phyloP scores from a whole-genome alignment of 2,113 vertebrate species.

The Aythya baeri region DNA sequence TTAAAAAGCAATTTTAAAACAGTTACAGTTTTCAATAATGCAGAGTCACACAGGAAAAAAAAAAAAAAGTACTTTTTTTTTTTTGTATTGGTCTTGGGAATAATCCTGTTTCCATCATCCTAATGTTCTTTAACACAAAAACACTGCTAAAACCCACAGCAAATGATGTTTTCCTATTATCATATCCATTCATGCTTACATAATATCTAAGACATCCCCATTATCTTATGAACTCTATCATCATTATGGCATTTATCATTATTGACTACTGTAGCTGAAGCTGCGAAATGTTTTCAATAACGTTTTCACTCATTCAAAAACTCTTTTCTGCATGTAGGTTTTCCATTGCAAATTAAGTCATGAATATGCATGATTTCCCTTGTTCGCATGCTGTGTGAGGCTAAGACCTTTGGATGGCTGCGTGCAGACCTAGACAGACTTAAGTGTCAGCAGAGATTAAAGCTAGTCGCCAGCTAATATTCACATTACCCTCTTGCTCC shows the following conservation, averaged over 20 bases:
- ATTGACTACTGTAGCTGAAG: constrained; percentile 59
- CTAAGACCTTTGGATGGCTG: constrained; percentile 61
- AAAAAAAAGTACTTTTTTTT: background rate
- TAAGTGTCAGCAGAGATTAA: constrained; percentile 83
- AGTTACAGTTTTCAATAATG: background rate
- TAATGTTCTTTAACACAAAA: constrained; percentile 1
- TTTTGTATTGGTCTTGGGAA: background rate
- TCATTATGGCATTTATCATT: constrained; percentile 51
- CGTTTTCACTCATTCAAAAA: constrained; percentile 40
- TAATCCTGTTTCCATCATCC: background rate
- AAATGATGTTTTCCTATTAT: constrained; percentile 36
- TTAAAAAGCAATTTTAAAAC: background rate
- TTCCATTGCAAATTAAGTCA: constrained; percentile 63
- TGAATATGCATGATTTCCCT: constrained; percentile 80
- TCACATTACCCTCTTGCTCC: constrained; percentile 83
- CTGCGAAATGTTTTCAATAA: constrained; percentile 57
- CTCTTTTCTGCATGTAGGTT: constrained; percentile 30
- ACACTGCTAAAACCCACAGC: background rate
- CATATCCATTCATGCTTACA: constrained; percentile 43
- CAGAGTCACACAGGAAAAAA: background rate
- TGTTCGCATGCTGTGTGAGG: constrained; percentile 68
- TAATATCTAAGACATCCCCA: constrained; percentile 45
- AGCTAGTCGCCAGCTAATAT: constrained; percentile 77
- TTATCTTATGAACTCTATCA: constrained; percentile 42
- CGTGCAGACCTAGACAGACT: constrained; percentile 66